Evolutionary conservation across 2,113 vertebrate species (phyloP), one percentile per base, ranked within the genome.

Genomic region (Sorex araneus): DNA sequence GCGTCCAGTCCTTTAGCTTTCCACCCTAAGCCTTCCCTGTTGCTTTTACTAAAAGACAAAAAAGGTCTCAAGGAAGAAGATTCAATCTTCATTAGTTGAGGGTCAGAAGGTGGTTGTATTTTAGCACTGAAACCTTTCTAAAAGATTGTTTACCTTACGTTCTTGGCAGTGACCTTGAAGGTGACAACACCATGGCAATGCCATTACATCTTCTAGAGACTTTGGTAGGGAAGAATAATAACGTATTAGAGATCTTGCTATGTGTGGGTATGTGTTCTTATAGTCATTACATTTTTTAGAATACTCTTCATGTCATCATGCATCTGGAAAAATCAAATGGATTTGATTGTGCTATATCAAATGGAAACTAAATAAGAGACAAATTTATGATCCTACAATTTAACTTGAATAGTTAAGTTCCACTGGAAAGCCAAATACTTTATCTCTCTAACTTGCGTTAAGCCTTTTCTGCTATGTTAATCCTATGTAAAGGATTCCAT

Each of bases 1-100:
- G 40, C 40, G 7, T 40, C 40, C 40, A 40, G 40, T 40, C 40
- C 40, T 40, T 40, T 40, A 40, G 7, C 4, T 40, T 40, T 40
- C 7, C 40, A 40, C 40, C 7, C 40, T 7, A 40, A 40, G 4
- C 40, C 40, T 40, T 40, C 40, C 4, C 27, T 78, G 4, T 34
- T 87, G 40, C n/a, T 92, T 78, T 79, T n/a, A 67, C 25, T 63
- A 30, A 67, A 71, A 79, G 43, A 84, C 28, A 28, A 36, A 86
- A 84, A 67, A 45, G 13, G 6, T 9, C 82, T 78, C 74, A 66
- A 57, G 50, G 63, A 21, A 54, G n/a, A 69, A 95, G 66, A 83
- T 8, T 86, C 21, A 67, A 0, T 16, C n/a, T 84, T 34, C 4
- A n/a, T 66, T 50, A 28, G 28, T n/a, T n/a, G 64, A 84, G 4